Evolutionary conservation across 1,140 invertebrate genomes (phyloP), one percentile per base, ranked within the genome.

Genomic region (Hesperophylax magnus): DNA sequence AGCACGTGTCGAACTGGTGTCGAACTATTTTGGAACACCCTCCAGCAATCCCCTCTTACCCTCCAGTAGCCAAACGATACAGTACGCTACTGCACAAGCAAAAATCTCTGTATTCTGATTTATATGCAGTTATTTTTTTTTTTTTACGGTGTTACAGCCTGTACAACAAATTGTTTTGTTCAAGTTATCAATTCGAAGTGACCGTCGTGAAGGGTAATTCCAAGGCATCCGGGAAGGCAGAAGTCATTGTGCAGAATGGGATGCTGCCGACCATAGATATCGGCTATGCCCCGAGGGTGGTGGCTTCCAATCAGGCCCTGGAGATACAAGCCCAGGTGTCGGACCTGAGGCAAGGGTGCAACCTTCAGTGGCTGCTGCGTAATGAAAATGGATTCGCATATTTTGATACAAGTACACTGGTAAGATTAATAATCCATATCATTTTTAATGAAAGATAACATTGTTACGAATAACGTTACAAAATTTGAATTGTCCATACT

Each of bases 191-290:
- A 54, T 39, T 81, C 63, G 54, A 79, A 77, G 77, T 84, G 20
- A 79, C n/a, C n/a, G 65, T 79, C 9, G 39, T 56, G 8, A 81
- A 79, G 77, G 79, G 77, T 9, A 78, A 74, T 24, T 24, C 78
- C n/a, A 81, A 72, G 60, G 60, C 77, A 22, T 77, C 79, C 5
- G 67, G 67, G 39, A 79, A 76, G 18, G 47, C 27, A n/a, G 20
- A 24, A 18, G 58, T 84, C 14, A 77, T 79, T 0, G 77, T 63
- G 11, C 77, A 81, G 54, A 79, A 76, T 61, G 79, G 67, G 0
- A 84, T 84, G 82, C 34, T 84, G n/a, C 82, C 82, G 7, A 61
- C 56, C 2, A 84, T 84, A 27, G 82, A 84, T 17, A 7, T 84
- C 5, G 77, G 63, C 11, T 77, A 11, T 34, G 31, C 56, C 20